Evolutionary conservation across 2,113 vertebrate species (phyloP).

Genomic region (Leptobrachium ailaonicum): DNA sequence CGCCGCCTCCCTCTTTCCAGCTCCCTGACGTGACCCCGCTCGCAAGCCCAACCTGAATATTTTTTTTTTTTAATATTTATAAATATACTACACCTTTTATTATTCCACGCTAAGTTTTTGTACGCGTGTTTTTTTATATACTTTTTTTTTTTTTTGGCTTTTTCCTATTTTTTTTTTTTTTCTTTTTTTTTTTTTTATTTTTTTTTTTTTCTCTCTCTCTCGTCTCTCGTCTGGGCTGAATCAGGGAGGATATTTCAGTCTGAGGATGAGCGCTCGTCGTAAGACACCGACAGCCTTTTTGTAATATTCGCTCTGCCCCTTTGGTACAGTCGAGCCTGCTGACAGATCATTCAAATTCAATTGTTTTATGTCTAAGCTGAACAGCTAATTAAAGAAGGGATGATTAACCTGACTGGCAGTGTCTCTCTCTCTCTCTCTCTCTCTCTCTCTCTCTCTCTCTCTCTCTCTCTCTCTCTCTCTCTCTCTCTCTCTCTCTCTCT

Average conservation of each 20-base stretch:
- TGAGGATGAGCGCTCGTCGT: constrained; percentile 69
- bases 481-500: constrained; percentile 50
- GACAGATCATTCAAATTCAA: constrained; percentile 88
- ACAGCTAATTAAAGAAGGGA: constrained; percentile 92
- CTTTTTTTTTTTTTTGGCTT: too few relatives aligned
- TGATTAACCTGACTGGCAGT: constrained; percentile 92
- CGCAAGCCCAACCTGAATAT: background rate
- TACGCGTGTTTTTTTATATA: background rate
- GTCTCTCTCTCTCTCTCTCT: constrained; percentile 69
- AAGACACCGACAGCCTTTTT: constrained; percentile 80
- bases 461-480: constrained; percentile 52
- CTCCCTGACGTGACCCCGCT: background rate
- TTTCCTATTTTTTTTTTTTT: background rate
- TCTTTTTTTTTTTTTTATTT: background rate
- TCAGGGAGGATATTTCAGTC: constrained; percentile 71
- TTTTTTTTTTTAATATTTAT: background rate
- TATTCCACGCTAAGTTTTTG: background rate
- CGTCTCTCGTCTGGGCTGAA: constrained; percentile 66
- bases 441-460: constrained; percentile 59
- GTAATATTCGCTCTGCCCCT: constrained; percentile 80
- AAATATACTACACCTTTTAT: background rate
- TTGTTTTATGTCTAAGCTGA: constrained; percentile 88
- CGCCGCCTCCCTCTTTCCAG: background rate
- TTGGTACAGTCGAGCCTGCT: constrained; percentile 81
- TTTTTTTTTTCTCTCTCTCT: constrained; percentile 53